A percentile compares a stretch with the other conserved stretches of the same genome.
Evolutionary conservation across 2,797 vertebrate genomes (phyloP).

Genomic region (Molothrus aeneus): DNA sequence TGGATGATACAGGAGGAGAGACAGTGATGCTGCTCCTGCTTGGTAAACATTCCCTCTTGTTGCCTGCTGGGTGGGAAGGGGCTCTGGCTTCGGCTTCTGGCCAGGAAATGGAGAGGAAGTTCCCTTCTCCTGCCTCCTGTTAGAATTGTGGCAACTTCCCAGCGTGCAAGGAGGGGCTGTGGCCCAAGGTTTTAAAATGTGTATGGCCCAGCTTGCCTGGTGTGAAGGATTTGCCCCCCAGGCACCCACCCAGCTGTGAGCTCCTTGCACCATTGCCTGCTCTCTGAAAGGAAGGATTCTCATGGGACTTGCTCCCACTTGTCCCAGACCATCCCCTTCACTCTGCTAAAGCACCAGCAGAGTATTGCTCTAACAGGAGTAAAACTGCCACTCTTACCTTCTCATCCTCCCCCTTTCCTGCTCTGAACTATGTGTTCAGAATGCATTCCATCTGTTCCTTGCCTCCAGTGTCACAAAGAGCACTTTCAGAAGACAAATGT

Average conservation of each 20-base stretch:
- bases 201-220: neutral
- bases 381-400: neutral
- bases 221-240: neutral
- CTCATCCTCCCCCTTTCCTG: neutral
- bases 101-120: neutral
- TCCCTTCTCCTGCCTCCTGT: neutral
- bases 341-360: neutral
- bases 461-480: neutral
- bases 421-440: neutral
- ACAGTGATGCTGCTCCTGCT: neutral
- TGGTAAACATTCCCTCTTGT: neutral
- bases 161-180: fast-evolving
- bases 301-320: neutral
- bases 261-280: neutral
- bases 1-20: neutral
- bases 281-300: neutral
- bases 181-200: neutral
- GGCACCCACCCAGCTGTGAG: neutral
- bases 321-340: neutral
- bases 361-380: neutral
- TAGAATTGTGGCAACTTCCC: neutral
- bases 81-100: neutral
- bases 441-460: neutral
- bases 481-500: neutral
- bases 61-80: neutral